Evolutionary conservation across 2,797 vertebrate species (phyloP).

Genomic region (Holocentrus rufus): DNA sequence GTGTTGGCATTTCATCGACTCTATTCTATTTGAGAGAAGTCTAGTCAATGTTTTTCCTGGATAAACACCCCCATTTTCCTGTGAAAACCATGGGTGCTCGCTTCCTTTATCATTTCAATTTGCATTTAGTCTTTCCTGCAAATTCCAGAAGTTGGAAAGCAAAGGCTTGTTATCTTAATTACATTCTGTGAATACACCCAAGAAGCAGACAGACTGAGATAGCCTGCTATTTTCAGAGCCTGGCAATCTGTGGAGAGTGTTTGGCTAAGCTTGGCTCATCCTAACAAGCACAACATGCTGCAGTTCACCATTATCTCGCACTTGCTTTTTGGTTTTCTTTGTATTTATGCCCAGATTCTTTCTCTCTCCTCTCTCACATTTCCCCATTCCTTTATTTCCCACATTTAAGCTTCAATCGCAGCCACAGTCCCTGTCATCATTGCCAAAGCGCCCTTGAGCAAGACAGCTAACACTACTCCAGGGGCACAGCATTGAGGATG

Average conservation of each 20-base stretch:
- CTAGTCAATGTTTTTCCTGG: constrained; percentile 40
- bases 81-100: constrained; percentile 47
- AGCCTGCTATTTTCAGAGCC: constrained; percentile 71
- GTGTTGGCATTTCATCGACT: no score
- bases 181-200: constrained; percentile 70
- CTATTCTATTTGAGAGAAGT: constrained; percentile 46
- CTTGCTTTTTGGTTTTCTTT: constrained; percentile 38
- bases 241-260: constrained; percentile 62
- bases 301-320: constrained; percentile 32
- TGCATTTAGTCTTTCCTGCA: constrained; percentile 55
- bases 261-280: constrained; percentile 74
- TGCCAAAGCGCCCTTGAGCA: constrained; percentile 33
- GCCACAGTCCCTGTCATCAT: constrained; percentile 1
- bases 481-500: constrained; percentile 17
- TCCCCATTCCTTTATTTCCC: no score
- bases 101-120: constrained; percentile 51
- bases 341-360: constrained; percentile 38
- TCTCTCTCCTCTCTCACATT: constrained; percentile 14
- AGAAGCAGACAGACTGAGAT: constrained; percentile 68
- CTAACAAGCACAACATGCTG: constrained; percentile 52
- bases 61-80: constrained; percentile 10
- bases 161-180: constrained; percentile 77
- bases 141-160: constrained; percentile 60
- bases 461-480: constrained; percentile 23
- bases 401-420: no score